Conservation (phyloP, 2,797 vertebrate genomes). For the Mionectes olivaceus region DNA sequence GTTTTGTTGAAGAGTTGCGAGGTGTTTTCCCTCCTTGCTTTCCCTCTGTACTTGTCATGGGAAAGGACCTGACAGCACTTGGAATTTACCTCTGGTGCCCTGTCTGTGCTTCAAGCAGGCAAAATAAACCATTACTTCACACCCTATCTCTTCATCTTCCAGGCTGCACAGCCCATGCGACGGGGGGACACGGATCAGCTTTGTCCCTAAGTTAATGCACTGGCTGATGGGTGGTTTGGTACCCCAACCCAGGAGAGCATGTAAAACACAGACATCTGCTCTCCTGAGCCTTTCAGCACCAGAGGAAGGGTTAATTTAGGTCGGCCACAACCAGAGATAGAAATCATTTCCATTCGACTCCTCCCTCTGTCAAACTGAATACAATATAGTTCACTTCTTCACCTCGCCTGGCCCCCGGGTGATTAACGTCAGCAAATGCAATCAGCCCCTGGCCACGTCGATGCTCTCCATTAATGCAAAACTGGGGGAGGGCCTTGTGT, state of each 20-base stretch:
- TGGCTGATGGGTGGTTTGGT: not conserved
- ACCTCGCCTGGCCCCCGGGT: constrained; percentile 40
- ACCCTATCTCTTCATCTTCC: not conserved
- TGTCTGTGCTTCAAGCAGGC: not conserved
- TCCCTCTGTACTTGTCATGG: not conserved
- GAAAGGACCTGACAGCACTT: not conserved
- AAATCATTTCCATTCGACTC: constrained; percentile 50
- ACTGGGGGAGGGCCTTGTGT: not conserved
- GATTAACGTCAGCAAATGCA: constrained; percentile 59
- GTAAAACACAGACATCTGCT: constrained; percentile 50
- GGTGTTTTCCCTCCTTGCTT: not conserved
- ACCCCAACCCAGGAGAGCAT: not conserved
- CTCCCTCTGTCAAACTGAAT: constrained; percentile 63
- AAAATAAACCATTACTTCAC: not conserved
- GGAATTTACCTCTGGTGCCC: not conserved
- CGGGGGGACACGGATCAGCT: not conserved
- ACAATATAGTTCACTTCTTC: constrained; percentile 52
- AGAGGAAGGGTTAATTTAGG: constrained; percentile 52
- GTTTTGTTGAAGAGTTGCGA: not conserved
- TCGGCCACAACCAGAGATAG: constrained; percentile 30
- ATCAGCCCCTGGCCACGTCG: constrained; percentile 25
- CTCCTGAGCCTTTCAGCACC: constrained; percentile 18
- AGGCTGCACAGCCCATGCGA: not conserved
- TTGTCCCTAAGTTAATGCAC: not conserved
- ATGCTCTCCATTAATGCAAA: constrained; percentile 24